Base-by-base conservation (phyloP, 23 tunicate species). In the Styela plicata region DNA sequence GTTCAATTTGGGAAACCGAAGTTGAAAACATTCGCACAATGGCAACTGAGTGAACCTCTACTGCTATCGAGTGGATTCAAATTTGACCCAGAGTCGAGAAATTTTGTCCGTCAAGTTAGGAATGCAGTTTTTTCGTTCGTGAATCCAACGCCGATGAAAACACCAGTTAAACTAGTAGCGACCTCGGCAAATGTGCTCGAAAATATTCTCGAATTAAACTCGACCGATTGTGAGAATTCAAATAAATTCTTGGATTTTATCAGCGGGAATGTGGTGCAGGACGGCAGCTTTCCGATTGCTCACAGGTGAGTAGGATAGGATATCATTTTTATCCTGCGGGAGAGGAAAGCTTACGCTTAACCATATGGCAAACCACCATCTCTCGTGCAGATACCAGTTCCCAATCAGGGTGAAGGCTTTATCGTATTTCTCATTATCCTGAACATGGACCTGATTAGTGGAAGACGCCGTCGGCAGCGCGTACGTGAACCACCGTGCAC, bases 291-390 rank as follows among this genome's bases (percentile, higher is more conserved):
- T 78, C 80, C 77, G 0, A 36, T 83, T 0, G 65, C 86, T 24
- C 93, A 88, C 84, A 83, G 93, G 93, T 74, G 73, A 63, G 82
- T 52, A n/a, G n/a, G n/a, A 27, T 44, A 5, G 57, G 57, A 13
- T 44, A n/a, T n/a, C n/a, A n/a, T n/a, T n/a, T n/a, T n/a, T n/a
- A n/a, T n/a, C n/a, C n/a, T n/a, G n/a, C n/a, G n/a, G n/a, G n/a
- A n/a, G n/a, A n/a, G n/a, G n/a, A n/a, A n/a, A n/a, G n/a, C n/a
- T n/a, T n/a, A n/a, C n/a, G n/a, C n/a, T n/a, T n/a, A n/a, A n/a
- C n/a, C n/a, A n/a, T n/a, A n/a, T n/a, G n/a, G n/a, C n/a, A n/a
- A n/a, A n/a, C n/a, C n/a, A n/a, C n/a, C n/a, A n/a, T n/a, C n/a
- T n/a, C n/a, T n/a, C n/a, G n/a, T n/a, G n/a, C n/a, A n/a, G n/a